Percentiles rank a stretch among this genome's conserved stretches.
Conservation (phyloP, 1,140 invertebrate genomes). For the Brachionus angularis region DNA sequence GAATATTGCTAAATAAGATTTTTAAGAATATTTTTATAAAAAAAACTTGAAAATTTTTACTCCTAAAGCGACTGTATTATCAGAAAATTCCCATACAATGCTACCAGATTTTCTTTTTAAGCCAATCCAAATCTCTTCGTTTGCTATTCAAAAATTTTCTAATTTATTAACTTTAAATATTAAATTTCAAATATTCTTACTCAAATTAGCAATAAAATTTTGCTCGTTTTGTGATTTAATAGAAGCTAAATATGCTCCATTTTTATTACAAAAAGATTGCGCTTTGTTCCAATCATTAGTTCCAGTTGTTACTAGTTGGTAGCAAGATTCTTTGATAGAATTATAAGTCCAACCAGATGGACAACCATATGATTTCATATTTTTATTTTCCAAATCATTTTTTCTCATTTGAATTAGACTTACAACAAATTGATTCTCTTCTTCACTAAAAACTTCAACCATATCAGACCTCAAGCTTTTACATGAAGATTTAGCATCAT, state of each 20-base stretch:
- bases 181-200: no score
- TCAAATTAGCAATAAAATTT: neutral
- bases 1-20: slow-evolving; percentile 21
- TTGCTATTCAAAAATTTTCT: neutral
- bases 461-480: slow-evolving; percentile 1
- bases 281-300: slow-evolving; percentile 21
- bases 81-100: neutral
- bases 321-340: neutral
- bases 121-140: slow-evolving; percentile 25
- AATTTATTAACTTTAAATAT: neutral
- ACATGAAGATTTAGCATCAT: slow-evolving; percentile 32
- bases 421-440: slow-evolving; percentile 33
- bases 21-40: neutral
- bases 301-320: neutral
- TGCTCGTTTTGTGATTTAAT: slow-evolving; percentile 19
- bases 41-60: neutral
- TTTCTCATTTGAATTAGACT: slow-evolving; percentile 5
- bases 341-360: slow-evolving; percentile 23
- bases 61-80: slow-evolving; percentile 11
- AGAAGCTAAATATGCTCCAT: neutral
- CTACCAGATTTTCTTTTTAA: neutral
- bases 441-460: slow-evolving; percentile 24
- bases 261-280: neutral
- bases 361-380: neutral
- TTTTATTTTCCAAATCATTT: neutral